Evolutionary conservation across 2,888 invertebrate species (phyloP).

Genomic region (Agrochola macilenta): DNA sequence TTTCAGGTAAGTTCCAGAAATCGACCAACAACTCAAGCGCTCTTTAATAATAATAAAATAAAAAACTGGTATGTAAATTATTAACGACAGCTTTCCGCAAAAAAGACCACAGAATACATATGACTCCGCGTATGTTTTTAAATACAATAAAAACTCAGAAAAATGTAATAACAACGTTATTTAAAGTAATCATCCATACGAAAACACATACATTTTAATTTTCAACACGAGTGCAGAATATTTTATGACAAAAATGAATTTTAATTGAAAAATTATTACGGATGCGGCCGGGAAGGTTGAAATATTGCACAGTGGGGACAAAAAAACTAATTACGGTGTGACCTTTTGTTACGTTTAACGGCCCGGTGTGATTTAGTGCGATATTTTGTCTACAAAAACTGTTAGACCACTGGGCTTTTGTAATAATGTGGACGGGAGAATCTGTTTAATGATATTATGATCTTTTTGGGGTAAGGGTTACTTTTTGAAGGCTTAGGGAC

Average conservation of each 20-base stretch:
- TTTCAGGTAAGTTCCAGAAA: constrained; percentile 56
- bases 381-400: constrained; percentile 72
- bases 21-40: not conserved
- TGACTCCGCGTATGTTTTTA: constrained; percentile 11
- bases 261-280: constrained; percentile 86
- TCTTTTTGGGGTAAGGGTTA: constrained; percentile 40
- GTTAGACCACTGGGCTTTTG: constrained; percentile 54
- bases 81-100: not conserved
- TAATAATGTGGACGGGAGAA: constrained; percentile 54
- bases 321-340: constrained; percentile 85
- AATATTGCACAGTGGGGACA: constrained; percentile 79
- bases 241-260: constrained; percentile 75
- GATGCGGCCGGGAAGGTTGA: constrained; percentile 79
- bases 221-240: constrained; percentile 71
- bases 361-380: constrained; percentile 77
- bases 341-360: constrained; percentile 76
- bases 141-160: constrained; percentile 43
- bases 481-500: not conserved
- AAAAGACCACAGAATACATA: not conserved
- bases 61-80: not conserved
- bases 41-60: too few relatives aligned
- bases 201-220: constrained; percentile 69
- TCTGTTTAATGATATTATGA: constrained; percentile 61
- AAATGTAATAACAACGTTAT: constrained; percentile 55
- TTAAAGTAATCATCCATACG: constrained; percentile 65